These are phyloP conservation scores for Cynocephalus volans DNA, from an alignment of 2,113 vertebrate species.

Conservation along the genomic window DNA sequence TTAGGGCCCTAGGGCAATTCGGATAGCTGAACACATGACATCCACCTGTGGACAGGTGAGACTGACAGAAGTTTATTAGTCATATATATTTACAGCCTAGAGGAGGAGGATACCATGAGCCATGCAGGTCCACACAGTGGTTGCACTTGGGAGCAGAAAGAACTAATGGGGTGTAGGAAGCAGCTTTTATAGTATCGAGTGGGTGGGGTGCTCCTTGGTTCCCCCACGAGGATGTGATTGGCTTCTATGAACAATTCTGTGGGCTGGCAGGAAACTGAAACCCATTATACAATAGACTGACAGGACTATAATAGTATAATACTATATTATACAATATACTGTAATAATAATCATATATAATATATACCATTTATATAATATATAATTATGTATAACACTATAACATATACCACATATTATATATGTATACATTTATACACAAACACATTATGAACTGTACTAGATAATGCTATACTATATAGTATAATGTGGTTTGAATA, in stretches of 20 bases:
- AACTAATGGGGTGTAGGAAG: too few species aligned
- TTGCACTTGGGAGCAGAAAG: neutral
- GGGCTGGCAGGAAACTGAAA: neutral
- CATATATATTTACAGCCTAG: neutral
- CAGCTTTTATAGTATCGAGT: too few species aligned
- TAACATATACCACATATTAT: neutral
- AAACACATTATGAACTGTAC: neutral
- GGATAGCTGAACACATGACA: neutral
- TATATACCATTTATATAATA: neutral
- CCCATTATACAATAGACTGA: neutral
- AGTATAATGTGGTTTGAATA: neutral
- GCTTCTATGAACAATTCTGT: neutral
- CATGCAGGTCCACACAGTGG: neutral
- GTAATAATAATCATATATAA: neutral
- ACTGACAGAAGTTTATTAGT: neutral
- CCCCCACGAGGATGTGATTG: neutral
- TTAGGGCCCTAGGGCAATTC: neutral
- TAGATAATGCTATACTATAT: neutral
- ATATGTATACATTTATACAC: neutral
- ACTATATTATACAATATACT: neutral
- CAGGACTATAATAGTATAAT: neutral
- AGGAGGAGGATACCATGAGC: neutral
- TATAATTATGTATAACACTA: neutral
- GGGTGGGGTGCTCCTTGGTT: neutral
- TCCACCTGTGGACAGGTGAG: neutral